A percentile compares a stretch with the other conserved stretches of the same genome.
phyloP scores from a whole-genome alignment of 2,797 vertebrate genomes.

The Picus viridis region DNA sequence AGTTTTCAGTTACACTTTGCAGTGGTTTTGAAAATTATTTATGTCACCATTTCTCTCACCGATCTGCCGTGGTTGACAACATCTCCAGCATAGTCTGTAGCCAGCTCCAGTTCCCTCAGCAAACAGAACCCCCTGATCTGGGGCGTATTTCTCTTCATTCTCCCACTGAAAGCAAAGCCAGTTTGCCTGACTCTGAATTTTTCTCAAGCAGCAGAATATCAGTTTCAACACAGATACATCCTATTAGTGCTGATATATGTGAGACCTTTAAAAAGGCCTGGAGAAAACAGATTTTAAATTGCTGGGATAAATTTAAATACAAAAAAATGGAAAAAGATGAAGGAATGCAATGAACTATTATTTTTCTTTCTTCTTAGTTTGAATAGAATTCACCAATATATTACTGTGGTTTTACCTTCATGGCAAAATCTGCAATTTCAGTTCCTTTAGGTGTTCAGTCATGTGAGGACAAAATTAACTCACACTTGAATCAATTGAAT shows the following conservation, averaged over 20 bases:
- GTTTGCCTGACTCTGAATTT: not conserved
- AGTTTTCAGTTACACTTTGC: not conserved
- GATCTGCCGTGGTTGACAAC: not conserved
- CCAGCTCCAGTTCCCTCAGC: not conserved
- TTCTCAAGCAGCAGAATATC: not conserved
- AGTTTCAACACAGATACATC: not conserved
- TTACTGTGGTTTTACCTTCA: not conserved
- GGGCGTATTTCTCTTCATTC: not conserved
- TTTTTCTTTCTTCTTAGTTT: not conserved
- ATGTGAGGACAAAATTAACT: not conserved
- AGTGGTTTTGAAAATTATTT: not conserved
- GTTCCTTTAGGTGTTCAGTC: not conserved
- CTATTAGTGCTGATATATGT: not conserved
- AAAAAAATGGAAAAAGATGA: not conserved
- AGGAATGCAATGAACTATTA: not conserved
- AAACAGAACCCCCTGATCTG: not conserved
- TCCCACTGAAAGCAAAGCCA: not conserved
- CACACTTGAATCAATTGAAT: not conserved
- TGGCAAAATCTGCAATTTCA: not conserved
- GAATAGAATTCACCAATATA: not conserved
- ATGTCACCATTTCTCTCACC: not conserved
- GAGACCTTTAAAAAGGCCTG: not conserved
- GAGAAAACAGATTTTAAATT: not conserved
- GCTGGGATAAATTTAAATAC: not conserved
- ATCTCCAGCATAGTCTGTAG: fast-evolving